Conservation (phyloP, 2,888 invertebrate species). For the Nephrotoma guestfalica region DNA sequence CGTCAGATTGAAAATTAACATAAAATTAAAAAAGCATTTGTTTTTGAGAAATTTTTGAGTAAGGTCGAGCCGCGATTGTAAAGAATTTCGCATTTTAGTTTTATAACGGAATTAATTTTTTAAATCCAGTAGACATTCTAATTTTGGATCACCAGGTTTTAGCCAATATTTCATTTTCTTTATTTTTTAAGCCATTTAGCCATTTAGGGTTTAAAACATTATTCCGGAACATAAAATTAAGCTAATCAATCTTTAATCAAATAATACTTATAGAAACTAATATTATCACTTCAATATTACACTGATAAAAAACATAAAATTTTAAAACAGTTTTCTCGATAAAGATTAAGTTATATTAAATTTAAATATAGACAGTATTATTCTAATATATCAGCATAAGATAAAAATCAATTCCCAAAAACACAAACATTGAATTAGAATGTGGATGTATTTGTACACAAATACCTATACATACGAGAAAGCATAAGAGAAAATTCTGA, state of each 20-base stretch:
- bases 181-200: no score
- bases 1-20: no score
- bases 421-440: neutral
- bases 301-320: neutral
- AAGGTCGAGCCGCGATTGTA: no score
- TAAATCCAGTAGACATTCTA: no score
- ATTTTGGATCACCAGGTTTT: no score
- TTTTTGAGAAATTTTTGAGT: no score
- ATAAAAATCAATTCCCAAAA: neutral
- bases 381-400: neutral
- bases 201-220: neutral
- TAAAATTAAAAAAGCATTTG: no score
- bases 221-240: neutral
- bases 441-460: neutral
- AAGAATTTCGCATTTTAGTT: no score
- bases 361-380: neutral
- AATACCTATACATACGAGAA: neutral
- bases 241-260: neutral
- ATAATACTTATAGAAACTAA: neutral
- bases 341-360: neutral
- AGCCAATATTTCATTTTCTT: no score
- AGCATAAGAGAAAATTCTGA: neutral
- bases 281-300: neutral
- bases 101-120: no score
- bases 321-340: neutral